Base-by-base conservation (phyloP, 2,113 vertebrate genomes). In the Struthio camelus region DNA sequence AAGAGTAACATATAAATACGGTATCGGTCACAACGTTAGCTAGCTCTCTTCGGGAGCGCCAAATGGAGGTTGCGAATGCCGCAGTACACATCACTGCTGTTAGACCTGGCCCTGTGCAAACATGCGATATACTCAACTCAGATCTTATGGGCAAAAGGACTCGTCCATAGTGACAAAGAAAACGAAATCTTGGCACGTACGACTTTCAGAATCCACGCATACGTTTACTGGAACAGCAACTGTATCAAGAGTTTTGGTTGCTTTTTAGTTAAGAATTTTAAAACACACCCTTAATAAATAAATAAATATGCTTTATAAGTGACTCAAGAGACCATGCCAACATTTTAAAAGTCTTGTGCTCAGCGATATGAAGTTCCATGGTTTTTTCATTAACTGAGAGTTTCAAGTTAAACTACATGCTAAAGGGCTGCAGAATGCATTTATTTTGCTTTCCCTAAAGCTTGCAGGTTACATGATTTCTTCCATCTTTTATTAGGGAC, bases 41-140 rank as follows among this genome's bases (percentile, higher is more conserved):
- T 4, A 85, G 81, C 40, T 94, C 76, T 94, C 95, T 65, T 58
- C 54, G 89, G 94, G 93, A 96, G 83, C 3, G 13, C 82, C 85
- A 96, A 22, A 12, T 28, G 88, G 77, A 92, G 83, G 93, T 3
- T 76, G 53, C 4, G 54, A 84, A 78, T 51, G 82, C 92, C 96
- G 90, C 3, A 3, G 46, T 59, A 65, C 83, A 71, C 89, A 85
- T 42, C 34, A 40, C 85, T 17, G 27, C 84, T 40, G 78, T 85
- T 32, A 58, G 51, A 46, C 66, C 75, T 40, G 46, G 85, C 80
- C 65, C 51, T 14, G 66, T 69, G 87, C 59, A 84, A 53, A 85
- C 65, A 73, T 75, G 91, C 54, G 46, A 61, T 70, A 64, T 2
- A 51, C 81, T 88, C 59, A 46, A 96, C 38, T 18, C 64, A 71